A percentile compares a stretch with the other conserved stretches of the same genome.
Evolutionary conservation across 2,797 vertebrate species (phyloP).

Genomic region (Tragelaphus eurycerus): DNA sequence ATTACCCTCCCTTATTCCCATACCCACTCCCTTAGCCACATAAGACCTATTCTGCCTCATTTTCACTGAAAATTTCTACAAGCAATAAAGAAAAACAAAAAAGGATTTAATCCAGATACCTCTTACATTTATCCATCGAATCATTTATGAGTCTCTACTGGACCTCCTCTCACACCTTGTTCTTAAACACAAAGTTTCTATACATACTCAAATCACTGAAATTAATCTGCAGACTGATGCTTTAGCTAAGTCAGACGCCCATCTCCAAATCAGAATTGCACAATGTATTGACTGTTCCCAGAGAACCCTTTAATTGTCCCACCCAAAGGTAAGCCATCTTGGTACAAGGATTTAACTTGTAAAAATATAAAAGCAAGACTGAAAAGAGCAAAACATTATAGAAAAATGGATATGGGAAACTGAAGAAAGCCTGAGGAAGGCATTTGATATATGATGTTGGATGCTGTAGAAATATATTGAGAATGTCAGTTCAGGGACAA

Average conservation of each 20-base stretch:
- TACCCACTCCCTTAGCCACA: background rate
- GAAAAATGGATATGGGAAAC: background rate
- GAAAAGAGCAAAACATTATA: background rate
- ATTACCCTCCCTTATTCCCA: background rate
- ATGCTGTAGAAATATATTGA: background rate
- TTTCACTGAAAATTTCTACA: background rate
- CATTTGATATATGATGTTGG: background rate
- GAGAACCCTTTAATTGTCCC: background rate
- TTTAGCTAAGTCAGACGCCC: background rate
- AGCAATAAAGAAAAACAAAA: background rate
- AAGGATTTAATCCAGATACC: background rate
- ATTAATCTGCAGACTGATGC: background rate
- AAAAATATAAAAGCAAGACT: background rate
- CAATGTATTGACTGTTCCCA: background rate
- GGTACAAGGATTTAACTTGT: background rate
- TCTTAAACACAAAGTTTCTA: background rate
- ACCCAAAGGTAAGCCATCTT: background rate
- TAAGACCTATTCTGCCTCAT: background rate
- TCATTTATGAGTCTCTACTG: background rate
- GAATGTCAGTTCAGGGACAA: background rate
- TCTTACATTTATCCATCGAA: background rate
- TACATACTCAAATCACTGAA: background rate
- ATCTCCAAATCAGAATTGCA: background rate
- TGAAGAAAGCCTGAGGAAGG: background rate
- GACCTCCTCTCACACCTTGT: background rate